Evolutionary conservation across 2,888 invertebrate genomes (phyloP), one percentile per base, ranked within the genome.

Genomic region (Oscheius onirici): DNA sequence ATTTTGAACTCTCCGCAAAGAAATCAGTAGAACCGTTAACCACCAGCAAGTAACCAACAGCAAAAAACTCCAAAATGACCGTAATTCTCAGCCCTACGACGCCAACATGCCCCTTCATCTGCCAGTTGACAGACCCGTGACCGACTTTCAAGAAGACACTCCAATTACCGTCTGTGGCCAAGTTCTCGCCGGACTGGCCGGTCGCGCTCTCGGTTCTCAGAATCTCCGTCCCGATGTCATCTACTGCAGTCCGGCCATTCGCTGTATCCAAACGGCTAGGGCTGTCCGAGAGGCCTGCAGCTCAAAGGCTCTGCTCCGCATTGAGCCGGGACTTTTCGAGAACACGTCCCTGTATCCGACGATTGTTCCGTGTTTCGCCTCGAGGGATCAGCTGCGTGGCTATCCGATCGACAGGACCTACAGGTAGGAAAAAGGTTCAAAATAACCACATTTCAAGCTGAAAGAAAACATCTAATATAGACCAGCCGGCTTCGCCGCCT

Each of bases 301-400:
- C 26, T 68, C 73, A 22, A 49, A 65, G n/a, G 69, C 74, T 1
- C 34, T 76, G 54, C 41, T 79, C 13, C 75, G 81, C 22, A 76
- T 83, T 28, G 83, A 83, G 43, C 81, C 82, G 24, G 82, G 83
- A 15, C 71, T 83, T 17, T 83, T 83, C 60, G 83, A 83, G 66
- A 79, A 82, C 73, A 76, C 70, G 41, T 46, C 57, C 28, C 70
- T 69, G 10, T 82, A 83, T 71, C 78, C 79, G 10, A 34, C 61
- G 2, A 74, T 72, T 11, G 58, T 67, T 22, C 80, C 80, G 2
- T 24, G 44, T 1, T 75, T 78, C 43, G 52, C 75, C n/a, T 75
- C 68, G 6, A 60, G 63, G 13, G 22, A 61, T n/a, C 76, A 80
- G 58, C 70, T 74, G 13, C 58, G 61, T 20, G 41, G 49, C 13